Conservation (phyloP, 1,140 invertebrate genomes). For the Holotrichia oblita region DNA sequence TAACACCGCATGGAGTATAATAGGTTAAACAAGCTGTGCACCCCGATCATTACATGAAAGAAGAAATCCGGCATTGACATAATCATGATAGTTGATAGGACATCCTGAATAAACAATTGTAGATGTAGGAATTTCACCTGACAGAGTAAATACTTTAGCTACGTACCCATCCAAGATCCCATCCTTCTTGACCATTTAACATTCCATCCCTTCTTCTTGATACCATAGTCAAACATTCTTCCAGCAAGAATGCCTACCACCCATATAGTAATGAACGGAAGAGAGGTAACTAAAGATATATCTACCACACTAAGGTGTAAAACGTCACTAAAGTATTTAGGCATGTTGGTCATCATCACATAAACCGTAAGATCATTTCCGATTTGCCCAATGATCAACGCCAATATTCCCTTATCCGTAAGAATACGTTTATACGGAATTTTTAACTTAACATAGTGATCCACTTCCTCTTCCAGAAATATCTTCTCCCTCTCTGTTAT, state of each 20-base stretch:
- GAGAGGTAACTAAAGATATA: neutral
- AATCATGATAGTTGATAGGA: too few relatives aligned
- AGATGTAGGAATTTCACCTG: too few relatives aligned
- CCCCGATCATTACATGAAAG: too few relatives aligned
- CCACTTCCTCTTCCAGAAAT: neutral
- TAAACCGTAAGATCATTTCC: constrained; percentile 28
- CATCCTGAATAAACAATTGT: too few relatives aligned
- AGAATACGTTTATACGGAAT: neutral
- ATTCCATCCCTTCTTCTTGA: constrained; percentile 7
- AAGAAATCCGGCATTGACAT: too few relatives aligned
- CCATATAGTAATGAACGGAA: constrained; percentile 7
- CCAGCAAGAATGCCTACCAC: neutral
- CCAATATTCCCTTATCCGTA: neutral
- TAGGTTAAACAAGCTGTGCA: too few relatives aligned
- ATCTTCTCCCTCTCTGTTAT: neutral
- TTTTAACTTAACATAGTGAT: neutral
- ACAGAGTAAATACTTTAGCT: too few relatives aligned
- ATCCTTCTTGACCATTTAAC: constrained; percentile 26
- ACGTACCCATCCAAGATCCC: neutral
- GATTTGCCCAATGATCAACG: constrained; percentile 27
- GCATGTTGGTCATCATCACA: constrained; percentile 4
- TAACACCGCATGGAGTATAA: too few relatives aligned
- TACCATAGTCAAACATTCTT: neutral
- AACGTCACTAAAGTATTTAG: constrained; percentile 22
- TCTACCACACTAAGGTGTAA: neutral